Evolutionary conservation across 2,888 invertebrate species (phyloP), one percentile per base, ranked within the genome.

Genomic region (Scaptomyza polygonia): DNA sequence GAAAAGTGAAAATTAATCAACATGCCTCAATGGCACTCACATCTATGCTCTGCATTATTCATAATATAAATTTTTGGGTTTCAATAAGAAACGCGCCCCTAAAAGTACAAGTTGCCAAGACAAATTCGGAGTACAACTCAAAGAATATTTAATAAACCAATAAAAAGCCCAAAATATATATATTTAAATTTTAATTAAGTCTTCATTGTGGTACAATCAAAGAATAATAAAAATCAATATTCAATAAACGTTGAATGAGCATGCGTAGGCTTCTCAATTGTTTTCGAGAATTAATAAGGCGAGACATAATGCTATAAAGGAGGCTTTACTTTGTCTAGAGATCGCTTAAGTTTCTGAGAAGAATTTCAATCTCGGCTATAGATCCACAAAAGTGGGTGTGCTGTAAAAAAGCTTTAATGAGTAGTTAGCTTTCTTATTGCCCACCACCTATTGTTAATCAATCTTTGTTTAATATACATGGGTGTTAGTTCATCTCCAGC

Each of bases 1-100:
- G 49, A 86, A 83, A 86, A 80, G 80, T 83, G 80, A 86, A 67
- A 80, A 70, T 74, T 32, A 58, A 56, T 54, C 5, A 21, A 30
- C 47, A 61, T 45, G 25, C 40, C 42, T 47, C 27, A 3, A 27
- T 21, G 27, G 16, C 42, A 40, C 7, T 9, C 36, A 12, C 18
- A 34, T 43, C 12, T 48, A 58, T 45, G 39, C 52, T 1, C 36
- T 82, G 72, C 83, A 79, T 79, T 79, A 79, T 79, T 79, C 86
- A 79, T 78, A 39, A 43, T 65, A 18, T n/a, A n/a, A n/a, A n/a
- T 40, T 27, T 75, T 21, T 27, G 47, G 21, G 21, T 34, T 36
- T 21, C 8, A 6, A 45, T 12, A 34, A 27, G 14, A 30, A 39
- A 54, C 65, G 67, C 59, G 59, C 80, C 80, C 81, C 65, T 80